These are phyloP conservation scores for Eptesicus fuscus DNA, from an alignment of 2,113 vertebrate species.

Conservation along the genomic window DNA sequence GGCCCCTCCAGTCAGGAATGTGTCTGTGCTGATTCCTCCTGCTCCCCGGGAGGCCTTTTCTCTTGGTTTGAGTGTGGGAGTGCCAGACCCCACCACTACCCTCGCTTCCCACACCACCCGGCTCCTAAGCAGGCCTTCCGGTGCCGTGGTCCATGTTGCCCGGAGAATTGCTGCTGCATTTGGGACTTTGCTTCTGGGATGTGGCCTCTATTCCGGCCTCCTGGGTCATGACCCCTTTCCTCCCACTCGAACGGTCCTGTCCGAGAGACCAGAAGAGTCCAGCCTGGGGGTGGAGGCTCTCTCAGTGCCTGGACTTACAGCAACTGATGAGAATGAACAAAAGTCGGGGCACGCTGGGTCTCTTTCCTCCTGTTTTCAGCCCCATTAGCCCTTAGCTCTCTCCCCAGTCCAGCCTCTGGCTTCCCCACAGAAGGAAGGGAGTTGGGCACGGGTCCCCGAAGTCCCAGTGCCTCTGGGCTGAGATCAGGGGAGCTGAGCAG, in stretches of 20 bases:
- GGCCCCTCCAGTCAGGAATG: background rate
- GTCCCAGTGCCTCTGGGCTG: background rate
- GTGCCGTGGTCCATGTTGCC: too few species aligned
- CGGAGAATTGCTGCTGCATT: background rate
- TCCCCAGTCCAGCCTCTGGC: background rate
- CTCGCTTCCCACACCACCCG: background rate
- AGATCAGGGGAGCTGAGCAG: background rate
- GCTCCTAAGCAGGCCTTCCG: background rate
- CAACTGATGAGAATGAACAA: background rate
- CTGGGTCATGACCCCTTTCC: background rate
- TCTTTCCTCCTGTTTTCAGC: background rate
- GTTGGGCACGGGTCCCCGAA: background rate
- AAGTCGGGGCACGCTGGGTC: fast-evolving
- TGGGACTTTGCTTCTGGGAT: background rate
- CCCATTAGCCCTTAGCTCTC: background rate
- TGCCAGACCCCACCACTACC: background rate
- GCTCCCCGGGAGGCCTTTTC: background rate
- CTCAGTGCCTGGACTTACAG: background rate
- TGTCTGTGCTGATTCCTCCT: background rate
- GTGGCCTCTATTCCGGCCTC: background rate
- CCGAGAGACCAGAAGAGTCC: background rate
- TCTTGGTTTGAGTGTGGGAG: background rate
- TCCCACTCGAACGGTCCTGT: background rate
- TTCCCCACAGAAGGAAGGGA: background rate
- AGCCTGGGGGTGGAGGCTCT: background rate